Conservation (phyloP, 2,113 vertebrate genomes). For the Sturnira hondurensis region DNA sequence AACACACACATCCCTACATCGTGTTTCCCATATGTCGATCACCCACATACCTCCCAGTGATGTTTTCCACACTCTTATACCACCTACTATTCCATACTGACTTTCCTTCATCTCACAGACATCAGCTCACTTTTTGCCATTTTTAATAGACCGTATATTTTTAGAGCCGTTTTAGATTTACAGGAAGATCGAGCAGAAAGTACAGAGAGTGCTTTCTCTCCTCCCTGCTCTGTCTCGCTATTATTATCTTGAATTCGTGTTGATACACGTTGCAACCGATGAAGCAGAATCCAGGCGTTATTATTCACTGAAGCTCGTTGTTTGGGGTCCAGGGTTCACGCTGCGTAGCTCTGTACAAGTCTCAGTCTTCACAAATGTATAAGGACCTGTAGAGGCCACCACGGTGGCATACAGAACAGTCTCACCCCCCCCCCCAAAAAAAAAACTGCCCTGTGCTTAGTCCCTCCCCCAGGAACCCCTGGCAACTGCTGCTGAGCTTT, state of each 20-base stretch:
- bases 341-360: accelerated
- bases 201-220: not conserved
- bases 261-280: not conserved
- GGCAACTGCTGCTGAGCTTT: not conserved
- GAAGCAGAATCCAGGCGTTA: not conserved
- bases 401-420: not conserved
- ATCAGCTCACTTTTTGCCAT: not conserved
- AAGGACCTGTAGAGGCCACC: not conserved
- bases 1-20: not conserved
- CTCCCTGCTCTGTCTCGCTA: not conserved
- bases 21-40: not conserved
- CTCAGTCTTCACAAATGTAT: not conserved
- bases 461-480: not conserved
- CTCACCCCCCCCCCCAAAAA: no score
- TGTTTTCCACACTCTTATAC: not conserved
- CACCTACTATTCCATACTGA: not conserved
- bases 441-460: not conserved
- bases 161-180: not conserved
- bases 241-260: not conserved
- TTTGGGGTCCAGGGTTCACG: not conserved
- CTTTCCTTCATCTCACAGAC: not conserved
- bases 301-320: not conserved
- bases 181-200: not conserved
- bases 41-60: not conserved
- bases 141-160: not conserved